These are phyloP conservation scores for Arge pagana DNA, from an alignment of 2,888 invertebrate species.

Conservation along the genomic window DNA sequence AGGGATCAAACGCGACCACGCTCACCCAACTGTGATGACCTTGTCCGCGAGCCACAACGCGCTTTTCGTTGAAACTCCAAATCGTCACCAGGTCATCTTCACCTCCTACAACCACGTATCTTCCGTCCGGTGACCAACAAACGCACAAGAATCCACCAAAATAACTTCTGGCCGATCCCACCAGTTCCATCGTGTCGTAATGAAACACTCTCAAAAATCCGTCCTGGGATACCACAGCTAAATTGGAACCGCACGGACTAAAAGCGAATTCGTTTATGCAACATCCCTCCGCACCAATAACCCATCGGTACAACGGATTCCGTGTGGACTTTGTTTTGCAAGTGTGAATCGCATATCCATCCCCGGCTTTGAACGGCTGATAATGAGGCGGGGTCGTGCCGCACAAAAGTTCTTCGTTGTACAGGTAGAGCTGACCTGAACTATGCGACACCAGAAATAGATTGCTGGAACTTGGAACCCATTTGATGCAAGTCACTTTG, in stretches of 20 bases:
- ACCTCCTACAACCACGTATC: conserved; percentile 94
- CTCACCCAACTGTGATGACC: conserved; percentile 99
- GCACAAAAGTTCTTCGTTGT: conserved; percentile 93
- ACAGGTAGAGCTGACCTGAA: conserved; percentile 96
- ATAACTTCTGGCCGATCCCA: conserved; percentile 93
- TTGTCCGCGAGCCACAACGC: conserved; percentile 96
- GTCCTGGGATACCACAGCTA: conserved; percentile 94
- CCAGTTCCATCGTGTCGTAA: conserved; percentile 95
- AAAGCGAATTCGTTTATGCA: conserved; percentile 97
- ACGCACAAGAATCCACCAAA: conserved; percentile 98
- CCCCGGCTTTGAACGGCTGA: conserved; percentile 93
- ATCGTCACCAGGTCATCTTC: conserved; percentile 99
- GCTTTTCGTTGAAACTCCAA: conserved; percentile 90
- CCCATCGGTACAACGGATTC: conserved; percentile 94
- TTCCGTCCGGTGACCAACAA: conserved; percentile 97
- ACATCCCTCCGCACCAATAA: conserved; percentile 78
- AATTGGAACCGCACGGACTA: conserved; percentile 89
- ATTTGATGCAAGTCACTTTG: conserved; percentile 94
- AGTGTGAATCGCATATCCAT: conserved; percentile 91
- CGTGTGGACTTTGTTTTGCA: conserved; percentile 95
- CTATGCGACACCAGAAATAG: conserved; percentile 93
- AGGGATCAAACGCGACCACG: conserved; percentile 93
- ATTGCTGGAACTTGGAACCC: conserved; percentile 95
- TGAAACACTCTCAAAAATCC: conserved; percentile 95
- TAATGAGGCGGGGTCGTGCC: conserved; percentile 91